Percentiles rank a stretch among this genome's conserved stretches.
These are phyloP conservation scores for Dimorphilus gyrociliatus DNA, from an alignment of 2,888 invertebrate species.

Conservation along the genomic window DNA sequence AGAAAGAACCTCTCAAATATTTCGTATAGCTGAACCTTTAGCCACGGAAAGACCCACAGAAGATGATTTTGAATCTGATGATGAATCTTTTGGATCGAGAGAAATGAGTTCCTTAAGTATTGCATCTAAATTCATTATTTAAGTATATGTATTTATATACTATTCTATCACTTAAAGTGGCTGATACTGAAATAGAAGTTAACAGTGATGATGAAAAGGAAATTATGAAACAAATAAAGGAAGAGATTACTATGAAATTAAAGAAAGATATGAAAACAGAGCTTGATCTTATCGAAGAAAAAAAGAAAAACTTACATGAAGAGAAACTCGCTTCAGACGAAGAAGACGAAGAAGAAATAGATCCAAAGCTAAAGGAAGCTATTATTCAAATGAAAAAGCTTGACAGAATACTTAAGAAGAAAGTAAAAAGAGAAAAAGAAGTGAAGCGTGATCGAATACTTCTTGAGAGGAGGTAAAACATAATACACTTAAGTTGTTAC, in stretches of 20 bases:
- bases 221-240: slow-evolving; percentile 24
- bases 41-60: no score
- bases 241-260: slow-evolving; percentile 20
- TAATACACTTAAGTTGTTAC: neutral
- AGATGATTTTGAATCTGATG: no score
- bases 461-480: slow-evolving; percentile 20
- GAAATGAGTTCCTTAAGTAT: no score
- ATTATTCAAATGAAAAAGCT: slow-evolving; percentile 32
- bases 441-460: slow-evolving; percentile 29
- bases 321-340: slow-evolving; percentile 6
- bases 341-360: slow-evolving; percentile 19
- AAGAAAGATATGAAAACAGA: slow-evolving; percentile 29
- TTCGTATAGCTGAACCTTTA: no score
- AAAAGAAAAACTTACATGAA: slow-evolving; percentile 2
- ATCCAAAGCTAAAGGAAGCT: slow-evolving; percentile 26
- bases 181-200: slow-evolving; percentile 19
- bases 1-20: no score
- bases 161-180: no score
- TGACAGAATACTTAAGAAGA: slow-evolving; percentile 25
- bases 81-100: no score
- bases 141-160: no score
- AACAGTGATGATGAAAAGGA: slow-evolving; percentile 30
- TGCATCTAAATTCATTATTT: no score
- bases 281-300: slow-evolving; percentile 16
- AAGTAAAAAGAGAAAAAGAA: slow-evolving; percentile 24